Evolutionary conservation across 2,113 vertebrate species (phyloP).

Genomic region (Callorhinus ursinus): DNA sequence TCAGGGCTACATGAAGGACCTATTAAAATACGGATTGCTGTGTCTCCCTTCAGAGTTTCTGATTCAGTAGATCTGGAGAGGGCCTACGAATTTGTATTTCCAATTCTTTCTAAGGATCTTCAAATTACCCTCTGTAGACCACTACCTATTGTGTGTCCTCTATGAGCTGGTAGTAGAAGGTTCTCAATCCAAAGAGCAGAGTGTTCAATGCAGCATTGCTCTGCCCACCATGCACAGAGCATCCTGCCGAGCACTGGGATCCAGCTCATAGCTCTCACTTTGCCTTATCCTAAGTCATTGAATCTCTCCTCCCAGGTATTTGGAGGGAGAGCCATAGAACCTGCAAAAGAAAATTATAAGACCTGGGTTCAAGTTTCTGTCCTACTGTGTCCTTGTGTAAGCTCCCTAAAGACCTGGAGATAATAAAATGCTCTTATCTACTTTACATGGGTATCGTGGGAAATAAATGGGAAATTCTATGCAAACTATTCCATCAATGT

Average conservation of each 20-base stretch:
- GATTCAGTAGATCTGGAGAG: not conserved
- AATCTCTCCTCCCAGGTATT: not conserved
- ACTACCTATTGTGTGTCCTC: not conserved
- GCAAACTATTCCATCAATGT: not conserved
- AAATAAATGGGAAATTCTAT: constrained; percentile 7
- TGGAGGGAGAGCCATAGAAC: not conserved
- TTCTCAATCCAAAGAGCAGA: not conserved
- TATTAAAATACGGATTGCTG: not conserved
- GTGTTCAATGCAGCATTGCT: not conserved
- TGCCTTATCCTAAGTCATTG: not conserved
- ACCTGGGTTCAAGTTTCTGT: not conserved
- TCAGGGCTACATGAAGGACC: not conserved
- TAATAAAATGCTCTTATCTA: not conserved
- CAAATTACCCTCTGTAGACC: not conserved
- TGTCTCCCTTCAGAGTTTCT: not conserved
- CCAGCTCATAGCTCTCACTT: not conserved
- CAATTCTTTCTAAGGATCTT: not conserved
- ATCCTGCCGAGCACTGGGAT: not conserved
- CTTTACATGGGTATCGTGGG: not conserved
- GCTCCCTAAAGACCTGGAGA: not conserved
- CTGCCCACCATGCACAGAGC: not conserved
- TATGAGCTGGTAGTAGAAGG: not conserved
- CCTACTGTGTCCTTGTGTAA: not conserved
- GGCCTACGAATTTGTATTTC: not conserved
- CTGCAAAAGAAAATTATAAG: not conserved